Evolutionary conservation across 2,113 vertebrate species (phyloP).

Genomic region (Paratilapia polleni): DNA sequence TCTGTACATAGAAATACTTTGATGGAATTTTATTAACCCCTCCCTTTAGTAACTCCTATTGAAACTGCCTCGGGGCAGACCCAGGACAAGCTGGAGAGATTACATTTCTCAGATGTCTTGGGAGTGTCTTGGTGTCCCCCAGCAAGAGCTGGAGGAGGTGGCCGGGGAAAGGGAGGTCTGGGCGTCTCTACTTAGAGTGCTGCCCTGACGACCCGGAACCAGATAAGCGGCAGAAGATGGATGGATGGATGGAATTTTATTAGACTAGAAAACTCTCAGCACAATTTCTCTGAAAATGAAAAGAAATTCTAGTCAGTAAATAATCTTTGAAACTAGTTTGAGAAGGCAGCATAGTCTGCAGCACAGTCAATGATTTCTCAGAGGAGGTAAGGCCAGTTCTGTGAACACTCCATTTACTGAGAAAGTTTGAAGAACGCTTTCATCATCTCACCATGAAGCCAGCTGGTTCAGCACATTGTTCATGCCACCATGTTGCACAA

Average conservation of each 20-base stretch:
- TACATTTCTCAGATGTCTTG: neutral
- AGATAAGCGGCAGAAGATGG: neutral
- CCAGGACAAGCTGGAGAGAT: too few species aligned
- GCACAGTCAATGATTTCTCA: neutral
- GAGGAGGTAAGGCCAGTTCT: neutral
- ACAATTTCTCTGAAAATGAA: neutral
- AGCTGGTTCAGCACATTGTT: neutral
- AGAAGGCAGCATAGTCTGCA: neutral
- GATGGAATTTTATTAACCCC: neutral
- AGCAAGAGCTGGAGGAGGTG: neutral
- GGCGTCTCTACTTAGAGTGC: neutral
- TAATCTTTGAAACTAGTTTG: neutral
- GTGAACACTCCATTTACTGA: neutral
- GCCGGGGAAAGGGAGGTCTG: neutral
- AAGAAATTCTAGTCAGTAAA: neutral
- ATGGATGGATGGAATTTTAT: neutral
- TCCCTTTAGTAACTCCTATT: too few species aligned
- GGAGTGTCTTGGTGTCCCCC: neutral
- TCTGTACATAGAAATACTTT: neutral
- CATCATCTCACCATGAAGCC: neutral
- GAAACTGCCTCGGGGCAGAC: too few species aligned
- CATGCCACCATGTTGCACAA: neutral
- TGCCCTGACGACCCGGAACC: neutral
- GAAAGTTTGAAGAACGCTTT: slow-evolving; percentile 8
- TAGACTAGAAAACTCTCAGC: neutral